phyloP scores from a whole-genome alignment of 2,797 vertebrate species.

The Pangasius macronema region DNA sequence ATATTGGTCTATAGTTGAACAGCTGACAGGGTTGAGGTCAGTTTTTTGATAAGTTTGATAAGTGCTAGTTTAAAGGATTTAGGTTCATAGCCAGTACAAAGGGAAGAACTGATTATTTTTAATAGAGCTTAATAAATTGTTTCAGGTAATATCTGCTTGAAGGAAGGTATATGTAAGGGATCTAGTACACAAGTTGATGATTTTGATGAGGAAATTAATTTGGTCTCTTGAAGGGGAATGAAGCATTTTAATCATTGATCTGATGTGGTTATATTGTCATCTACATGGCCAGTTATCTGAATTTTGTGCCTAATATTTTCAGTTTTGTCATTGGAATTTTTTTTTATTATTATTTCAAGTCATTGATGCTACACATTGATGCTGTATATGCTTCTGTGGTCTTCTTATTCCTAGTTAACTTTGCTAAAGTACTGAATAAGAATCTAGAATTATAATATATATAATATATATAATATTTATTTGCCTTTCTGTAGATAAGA shows the following conservation, averaged over 20 bases:
- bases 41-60: background rate
- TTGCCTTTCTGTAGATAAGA: background rate
- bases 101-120: background rate
- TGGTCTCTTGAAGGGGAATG: background rate
- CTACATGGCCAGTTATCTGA: background rate
- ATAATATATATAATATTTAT: too few species aligned
- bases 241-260: background rate
- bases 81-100: background rate
- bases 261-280: background rate
- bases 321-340: background rate
- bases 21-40: background rate
- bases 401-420: background rate
- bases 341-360: too few species aligned
- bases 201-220: background rate
- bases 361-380: background rate
- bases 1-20: too few species aligned
- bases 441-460: too few species aligned
- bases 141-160: background rate
- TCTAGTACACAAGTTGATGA: background rate
- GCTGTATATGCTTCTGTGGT: background rate
- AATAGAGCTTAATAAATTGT: background rate
- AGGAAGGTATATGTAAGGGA: background rate
- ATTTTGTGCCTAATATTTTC: background rate
- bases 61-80: background rate
- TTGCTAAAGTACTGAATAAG: background rate